Conservation (phyloP, 2,888 invertebrate genomes). For the Meandrusa payeni region DNA sequence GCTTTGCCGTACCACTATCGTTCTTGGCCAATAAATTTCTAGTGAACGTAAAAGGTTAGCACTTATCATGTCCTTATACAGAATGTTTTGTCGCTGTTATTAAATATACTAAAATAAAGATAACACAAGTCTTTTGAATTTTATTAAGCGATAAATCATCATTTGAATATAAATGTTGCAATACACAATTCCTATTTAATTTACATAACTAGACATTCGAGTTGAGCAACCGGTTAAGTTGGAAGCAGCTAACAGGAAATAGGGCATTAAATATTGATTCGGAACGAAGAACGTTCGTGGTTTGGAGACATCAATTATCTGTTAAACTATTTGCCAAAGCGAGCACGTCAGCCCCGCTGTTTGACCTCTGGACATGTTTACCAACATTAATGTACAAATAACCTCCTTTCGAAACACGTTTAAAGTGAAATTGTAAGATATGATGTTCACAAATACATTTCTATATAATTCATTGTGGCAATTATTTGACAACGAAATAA, state of each 20-base stretch:
- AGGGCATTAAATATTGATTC: slow-evolving; percentile 44
- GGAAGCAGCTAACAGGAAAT: slow-evolving; percentile 30
- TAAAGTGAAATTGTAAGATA: not conserved
- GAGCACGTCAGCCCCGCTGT: not conserved
- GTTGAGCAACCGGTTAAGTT: slow-evolving; percentile 25
- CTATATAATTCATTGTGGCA: too few species aligned
- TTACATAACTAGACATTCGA: slow-evolving; percentile 23
- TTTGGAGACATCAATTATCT: slow-evolving; percentile 37
- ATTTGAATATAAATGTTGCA: slow-evolving; percentile 13
- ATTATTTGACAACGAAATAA: too few species aligned
- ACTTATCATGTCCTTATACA: slow-evolving; percentile 11
- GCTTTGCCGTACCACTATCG: slow-evolving; percentile 16
- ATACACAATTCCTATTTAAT: slow-evolving; percentile 5
- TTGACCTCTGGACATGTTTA: slow-evolving; percentile 8
- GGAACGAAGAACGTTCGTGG: slow-evolving; percentile 30
- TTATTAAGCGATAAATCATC: slow-evolving; percentile 11
- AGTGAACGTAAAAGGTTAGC: slow-evolving; percentile 12
- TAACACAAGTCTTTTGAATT: slow-evolving; percentile 7
- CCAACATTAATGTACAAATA: slow-evolving; percentile 7
- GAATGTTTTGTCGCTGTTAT: slow-evolving; percentile 18
- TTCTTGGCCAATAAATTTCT: slow-evolving; percentile 23
- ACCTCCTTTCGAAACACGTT: not conserved
- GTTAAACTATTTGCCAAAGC: slow-evolving; percentile 24
- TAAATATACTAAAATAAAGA: slow-evolving; percentile 2
- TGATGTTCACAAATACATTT: too few species aligned